Conservation (phyloP, 2,888 invertebrate species). For the Lydus trimaculatus region DNA sequence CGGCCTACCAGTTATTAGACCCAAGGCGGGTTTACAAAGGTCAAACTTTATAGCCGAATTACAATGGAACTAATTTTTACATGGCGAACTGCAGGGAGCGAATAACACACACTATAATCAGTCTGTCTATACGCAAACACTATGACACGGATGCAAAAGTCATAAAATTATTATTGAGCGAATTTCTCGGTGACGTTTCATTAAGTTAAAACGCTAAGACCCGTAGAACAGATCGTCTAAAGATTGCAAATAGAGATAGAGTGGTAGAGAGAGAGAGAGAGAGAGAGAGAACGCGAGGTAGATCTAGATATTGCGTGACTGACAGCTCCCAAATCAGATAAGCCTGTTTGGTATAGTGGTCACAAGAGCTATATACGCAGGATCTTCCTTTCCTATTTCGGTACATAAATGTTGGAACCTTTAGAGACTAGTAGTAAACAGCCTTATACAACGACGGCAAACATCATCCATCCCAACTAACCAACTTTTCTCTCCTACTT, state of each 20-base stretch:
- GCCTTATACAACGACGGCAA: slow-evolving; percentile 22
- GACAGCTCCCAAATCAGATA: slow-evolving; percentile 32
- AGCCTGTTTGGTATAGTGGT: slow-evolving; percentile 26
- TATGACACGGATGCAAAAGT: slow-evolving; percentile 9
- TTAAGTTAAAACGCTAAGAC: slow-evolving; percentile 19
- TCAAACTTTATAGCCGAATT: slow-evolving; percentile 58
- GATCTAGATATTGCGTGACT: slow-evolving; percentile 26
- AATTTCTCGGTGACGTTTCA: slow-evolving; percentile 14
- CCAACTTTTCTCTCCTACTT: not conserved
- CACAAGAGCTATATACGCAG: slow-evolving; percentile 29
- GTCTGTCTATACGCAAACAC: not conserved
- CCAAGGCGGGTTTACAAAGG: slow-evolving; percentile 57
- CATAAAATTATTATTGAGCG: slow-evolving; percentile 10
- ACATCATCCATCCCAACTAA: not conserved
- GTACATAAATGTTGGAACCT: slow-evolving; percentile 27
- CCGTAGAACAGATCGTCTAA: slow-evolving; percentile 10
- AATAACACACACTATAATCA: slow-evolving; percentile 8
- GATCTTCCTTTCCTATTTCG: slow-evolving; percentile 30
- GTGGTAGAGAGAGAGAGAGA: not conserved
- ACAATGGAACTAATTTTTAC: slow-evolving; percentile 56
- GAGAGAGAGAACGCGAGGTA: not conserved
- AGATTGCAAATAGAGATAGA: not conserved
- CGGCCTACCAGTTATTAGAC: slow-evolving; percentile 59
- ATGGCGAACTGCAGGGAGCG: slow-evolving; percentile 19
- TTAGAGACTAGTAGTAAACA: slow-evolving; percentile 29